Evolutionary conservation across 2,113 vertebrate species (phyloP), one percentile per base, ranked within the genome.

Genomic region (Nannospalax galili): DNA sequence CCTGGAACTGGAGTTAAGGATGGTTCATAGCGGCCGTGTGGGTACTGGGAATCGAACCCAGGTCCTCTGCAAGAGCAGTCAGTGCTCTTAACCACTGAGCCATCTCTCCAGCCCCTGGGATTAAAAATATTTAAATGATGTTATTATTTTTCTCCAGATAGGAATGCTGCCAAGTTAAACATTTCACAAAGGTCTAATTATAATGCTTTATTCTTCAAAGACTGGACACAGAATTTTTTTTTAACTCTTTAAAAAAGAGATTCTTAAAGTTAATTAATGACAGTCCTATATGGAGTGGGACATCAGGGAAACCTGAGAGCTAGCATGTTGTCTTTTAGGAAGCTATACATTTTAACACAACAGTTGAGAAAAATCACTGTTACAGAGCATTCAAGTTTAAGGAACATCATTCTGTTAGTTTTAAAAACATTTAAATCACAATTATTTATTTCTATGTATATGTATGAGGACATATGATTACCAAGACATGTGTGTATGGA

Each of bases 261-360:
- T 70, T 78, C 75, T 52, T 42, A 8, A 35, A 69, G 5, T 10
- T 48, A 35, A 58, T 6, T 0, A 52, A n/a, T 7, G 3, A 5
- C 11, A 0, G 15, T 17, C 62, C 35, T 16, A 0, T 6, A 0
- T 45, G 22, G n/a, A 6, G 11, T 3, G 4, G 26, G 37, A 37
- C 7, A 22, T 24, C 64, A 74, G 7, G 24, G 45, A 30, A 32
- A 26, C 17, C 11, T 24, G 15, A 17, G 35, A 17, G 11, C 26
- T 35, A 4, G 9, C 22, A 69, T 26, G 5, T 58, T n/a, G 69
- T 42, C 24, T 88, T 81, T 73, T 5, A 60, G n/a, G 35, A 87
- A 32, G 26, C 42, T 30, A 67, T 22, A 1, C 40, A 10, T 60
- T 91, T 52, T 10, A 58, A 1, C 40, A 11, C 1, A 1, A 11